Percentiles rank a stretch among this genome's conserved stretches.
Conservation (phyloP, 2,113 vertebrate genomes). For the Tragulus kanchil region DNA sequence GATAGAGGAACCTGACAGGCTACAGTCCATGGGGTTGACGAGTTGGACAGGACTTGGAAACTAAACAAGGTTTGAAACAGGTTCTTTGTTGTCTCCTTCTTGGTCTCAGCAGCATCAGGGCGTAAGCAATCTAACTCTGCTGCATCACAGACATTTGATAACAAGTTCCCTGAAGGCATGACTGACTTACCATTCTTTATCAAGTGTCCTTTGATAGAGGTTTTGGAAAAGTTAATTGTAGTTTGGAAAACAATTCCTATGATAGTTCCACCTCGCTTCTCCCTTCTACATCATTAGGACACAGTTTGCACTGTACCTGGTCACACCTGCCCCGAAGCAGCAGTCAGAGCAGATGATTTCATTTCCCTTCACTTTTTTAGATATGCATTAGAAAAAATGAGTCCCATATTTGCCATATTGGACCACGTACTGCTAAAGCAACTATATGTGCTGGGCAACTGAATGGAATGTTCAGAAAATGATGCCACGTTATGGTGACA, state of each 20-base stretch:
- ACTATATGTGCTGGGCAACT: neutral
- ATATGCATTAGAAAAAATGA: neutral
- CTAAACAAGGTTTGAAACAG: neutral
- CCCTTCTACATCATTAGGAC: neutral
- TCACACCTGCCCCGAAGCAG: neutral
- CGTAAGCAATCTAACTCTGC: neutral
- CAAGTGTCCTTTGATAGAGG: neutral
- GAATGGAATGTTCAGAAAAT: neutral
- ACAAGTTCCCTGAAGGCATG: neutral
- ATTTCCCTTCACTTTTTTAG: neutral
- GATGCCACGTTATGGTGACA: neutral
- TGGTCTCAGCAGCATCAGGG: neutral
- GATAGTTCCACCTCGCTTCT: neutral
- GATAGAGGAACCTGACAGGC: neutral
- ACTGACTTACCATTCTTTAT: neutral
- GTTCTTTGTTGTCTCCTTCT: neutral
- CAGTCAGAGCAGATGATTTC: no score
- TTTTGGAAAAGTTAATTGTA: neutral
- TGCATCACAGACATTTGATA: neutral
- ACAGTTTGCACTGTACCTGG: neutral
- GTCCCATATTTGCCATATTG: neutral
- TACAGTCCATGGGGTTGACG: neutral
- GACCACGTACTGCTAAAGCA: slow-evolving; percentile 30
- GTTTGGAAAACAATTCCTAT: neutral
- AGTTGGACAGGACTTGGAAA: neutral